phyloP scores from a whole-genome alignment of 2,888 invertebrate species.

The Hoplodrina blanda region DNA sequence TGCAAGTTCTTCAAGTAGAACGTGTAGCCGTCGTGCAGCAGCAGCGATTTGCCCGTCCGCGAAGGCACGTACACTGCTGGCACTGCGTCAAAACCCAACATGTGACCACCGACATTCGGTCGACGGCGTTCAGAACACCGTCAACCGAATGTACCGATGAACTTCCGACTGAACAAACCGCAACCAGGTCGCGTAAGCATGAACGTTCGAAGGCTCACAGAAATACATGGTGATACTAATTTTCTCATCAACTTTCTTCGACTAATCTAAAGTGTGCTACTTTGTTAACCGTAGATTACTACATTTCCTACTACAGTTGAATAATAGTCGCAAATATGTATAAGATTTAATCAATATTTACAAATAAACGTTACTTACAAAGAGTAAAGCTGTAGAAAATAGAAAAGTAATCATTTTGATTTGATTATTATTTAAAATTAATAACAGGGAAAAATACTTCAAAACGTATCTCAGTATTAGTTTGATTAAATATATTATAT shows the following conservation, averaged over 20 bases:
- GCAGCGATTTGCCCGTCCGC: conserved; percentile 87
- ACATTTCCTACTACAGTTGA: conserved; percentile 38
- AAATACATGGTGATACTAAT: conserved; percentile 49
- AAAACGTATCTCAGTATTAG: conserved; percentile 31
- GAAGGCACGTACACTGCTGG: conserved; percentile 89
- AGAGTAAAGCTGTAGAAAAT: conserved; percentile 54
- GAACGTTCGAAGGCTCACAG: conserved; percentile 36
- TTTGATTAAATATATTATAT: conserved; percentile 12
- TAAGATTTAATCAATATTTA: conserved; percentile 56
- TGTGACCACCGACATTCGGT: conserved; percentile 67
- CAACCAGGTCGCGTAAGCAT: conserved; percentile 32
- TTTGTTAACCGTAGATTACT: conserved; percentile 26
- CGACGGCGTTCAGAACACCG: conserved; percentile 49
- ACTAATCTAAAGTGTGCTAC: conserved; percentile 44
- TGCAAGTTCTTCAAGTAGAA: conserved; percentile 88
- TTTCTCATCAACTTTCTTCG: conserved; percentile 34
- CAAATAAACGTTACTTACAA: conserved; percentile 42
- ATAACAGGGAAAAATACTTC: conserved; percentile 38
- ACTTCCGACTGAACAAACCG: conserved; percentile 55
- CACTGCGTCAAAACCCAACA: conserved; percentile 75
- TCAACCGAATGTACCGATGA: conserved; percentile 51
- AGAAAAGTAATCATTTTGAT: conserved; percentile 38
- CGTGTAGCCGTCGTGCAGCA: conserved; percentile 87
- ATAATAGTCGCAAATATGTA: conserved; percentile 52
- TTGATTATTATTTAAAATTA: conserved; percentile 25